These are phyloP conservation scores for Pelobates fuscus DNA, from an alignment of 2,113 vertebrate species.

Conservation along the genomic window DNA sequence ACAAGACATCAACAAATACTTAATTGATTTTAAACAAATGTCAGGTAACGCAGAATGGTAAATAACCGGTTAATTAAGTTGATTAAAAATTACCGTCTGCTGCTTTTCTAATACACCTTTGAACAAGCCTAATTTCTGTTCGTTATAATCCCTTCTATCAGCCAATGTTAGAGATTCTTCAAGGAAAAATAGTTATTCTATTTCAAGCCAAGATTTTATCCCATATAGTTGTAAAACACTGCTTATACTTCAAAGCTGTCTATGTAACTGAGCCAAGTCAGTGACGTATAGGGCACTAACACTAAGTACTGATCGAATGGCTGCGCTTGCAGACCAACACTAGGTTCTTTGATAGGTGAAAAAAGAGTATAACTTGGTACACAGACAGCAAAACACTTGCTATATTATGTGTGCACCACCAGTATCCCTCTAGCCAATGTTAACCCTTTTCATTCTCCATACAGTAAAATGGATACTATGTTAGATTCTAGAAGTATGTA, in stretches of 20 bases:
- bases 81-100: no score
- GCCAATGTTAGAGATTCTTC: constrained; percentile 5
- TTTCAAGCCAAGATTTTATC: constrained; percentile 23
- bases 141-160: background rate
- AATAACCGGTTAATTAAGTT: no score
- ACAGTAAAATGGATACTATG: no score
- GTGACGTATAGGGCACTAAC: constrained; percentile 13
- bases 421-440: background rate
- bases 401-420: background rate
- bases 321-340: constrained; percentile 6
- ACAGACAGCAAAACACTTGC: background rate
- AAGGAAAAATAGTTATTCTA: constrained; percentile 24
- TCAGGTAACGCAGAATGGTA: no score
- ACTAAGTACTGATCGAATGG: constrained; percentile 25
- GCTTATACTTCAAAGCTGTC: constrained; percentile 20
- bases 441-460: background rate
- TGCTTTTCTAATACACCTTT: background rate
- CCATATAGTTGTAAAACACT: constrained; percentile 26
- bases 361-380: background rate
- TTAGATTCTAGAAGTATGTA: no score
- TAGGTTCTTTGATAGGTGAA: constrained; percentile 1
- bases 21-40: no score
- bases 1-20: no score
- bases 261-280: constrained; percentile 31
- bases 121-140: background rate